phyloP scores from a whole-genome alignment of 2,113 vertebrate genomes.

The Plotosus lineatus region DNA sequence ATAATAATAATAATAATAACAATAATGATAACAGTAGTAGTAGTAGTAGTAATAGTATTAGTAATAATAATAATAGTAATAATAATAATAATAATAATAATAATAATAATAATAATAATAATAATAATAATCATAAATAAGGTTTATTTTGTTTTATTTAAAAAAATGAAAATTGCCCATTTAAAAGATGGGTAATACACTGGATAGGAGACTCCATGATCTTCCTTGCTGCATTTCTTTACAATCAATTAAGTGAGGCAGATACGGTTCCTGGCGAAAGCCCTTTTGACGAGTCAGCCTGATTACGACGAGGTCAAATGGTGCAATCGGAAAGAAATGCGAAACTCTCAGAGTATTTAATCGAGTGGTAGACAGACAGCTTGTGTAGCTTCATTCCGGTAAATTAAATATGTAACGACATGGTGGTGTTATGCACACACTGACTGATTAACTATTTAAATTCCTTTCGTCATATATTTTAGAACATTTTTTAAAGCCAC shows the following conservation, averaged over 20 bases:
- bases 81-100: no score
- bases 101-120: no score
- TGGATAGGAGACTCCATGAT: not conserved
- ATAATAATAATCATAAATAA: no score
- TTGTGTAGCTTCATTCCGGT: not conserved
- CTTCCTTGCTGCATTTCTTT: not conserved
- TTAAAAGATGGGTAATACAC: not conserved
- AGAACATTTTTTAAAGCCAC: not conserved
- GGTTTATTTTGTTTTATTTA: no score
- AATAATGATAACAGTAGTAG: no score
- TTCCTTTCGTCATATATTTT: not conserved
- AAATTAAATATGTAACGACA: not conserved
- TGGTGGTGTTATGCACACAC: not conserved
- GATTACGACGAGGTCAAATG: conserved; percentile 41
- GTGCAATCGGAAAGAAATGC: conserved; percentile 9
- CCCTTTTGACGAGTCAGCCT: conserved; percentile 29
- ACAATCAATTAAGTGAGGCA: conserved; percentile 5
- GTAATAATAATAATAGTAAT: no score
- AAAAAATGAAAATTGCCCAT: no score
- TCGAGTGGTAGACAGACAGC: conserved; percentile 9
- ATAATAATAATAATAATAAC: no score
- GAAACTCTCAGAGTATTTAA: conserved; percentile 24
- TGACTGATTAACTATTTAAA: not conserved
- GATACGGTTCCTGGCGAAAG: conserved; percentile 14
- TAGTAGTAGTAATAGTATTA: no score